Conservation (phyloP, 1,140 invertebrate species). For the Psix sp. region DNA sequence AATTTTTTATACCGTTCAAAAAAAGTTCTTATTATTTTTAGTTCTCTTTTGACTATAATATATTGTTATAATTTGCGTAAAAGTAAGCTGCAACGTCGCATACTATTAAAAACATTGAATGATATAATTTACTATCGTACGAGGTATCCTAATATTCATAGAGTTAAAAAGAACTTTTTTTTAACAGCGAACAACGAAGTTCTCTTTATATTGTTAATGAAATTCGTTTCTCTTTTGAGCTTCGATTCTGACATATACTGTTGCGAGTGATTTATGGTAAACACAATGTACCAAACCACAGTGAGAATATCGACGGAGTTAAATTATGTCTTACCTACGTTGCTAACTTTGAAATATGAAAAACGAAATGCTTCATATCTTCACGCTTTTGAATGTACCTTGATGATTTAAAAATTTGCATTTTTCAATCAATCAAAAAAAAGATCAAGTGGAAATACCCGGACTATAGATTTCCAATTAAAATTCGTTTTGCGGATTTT, state of each 20-base stretch:
- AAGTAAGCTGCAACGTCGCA: constrained; percentile 7
- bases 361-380: too few species aligned
- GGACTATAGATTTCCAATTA: constrained; percentile 47
- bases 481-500: constrained; percentile 47
- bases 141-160: constrained; percentile 49
- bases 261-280: constrained; percentile 35
- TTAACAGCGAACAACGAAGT: constrained; percentile 1
- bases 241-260: constrained; percentile 17
- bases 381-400: too few species aligned
- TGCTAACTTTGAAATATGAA: too few species aligned
- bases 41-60: background rate
- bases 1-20: too few species aligned
- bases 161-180: constrained; percentile 31
- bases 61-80: background rate
- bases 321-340: too few species aligned
- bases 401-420: constrained; percentile 21
- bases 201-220: constrained; percentile 42
- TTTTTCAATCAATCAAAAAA: constrained; percentile 29
- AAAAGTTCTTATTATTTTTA: background rate
- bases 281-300: too few species aligned
- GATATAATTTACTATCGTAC: constrained; percentile 45
- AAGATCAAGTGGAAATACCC: constrained; percentile 42
- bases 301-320: too few species aligned
- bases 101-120: constrained; percentile 42
- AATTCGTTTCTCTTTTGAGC: constrained; percentile 23